These are phyloP conservation scores for Eustalomyia histrio DNA, from an alignment of 2,888 invertebrate genomes.

Conservation along the genomic window DNA sequence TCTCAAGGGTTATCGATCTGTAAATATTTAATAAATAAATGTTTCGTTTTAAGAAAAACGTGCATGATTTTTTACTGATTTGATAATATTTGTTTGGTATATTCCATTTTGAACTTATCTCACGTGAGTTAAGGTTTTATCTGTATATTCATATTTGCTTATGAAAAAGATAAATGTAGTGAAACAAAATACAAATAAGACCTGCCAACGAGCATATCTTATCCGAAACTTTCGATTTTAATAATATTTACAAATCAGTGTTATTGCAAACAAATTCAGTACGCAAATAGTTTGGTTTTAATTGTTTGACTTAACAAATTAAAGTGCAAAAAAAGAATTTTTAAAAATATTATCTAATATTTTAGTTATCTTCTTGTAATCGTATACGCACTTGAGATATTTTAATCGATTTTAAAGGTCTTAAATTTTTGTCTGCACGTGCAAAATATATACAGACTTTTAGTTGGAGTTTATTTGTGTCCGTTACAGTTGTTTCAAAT, in stretches of 20 bases:
- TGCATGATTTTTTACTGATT: conserved; percentile 55
- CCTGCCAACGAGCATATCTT: conserved; percentile 46
- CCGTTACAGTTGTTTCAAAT: too few relatives aligned
- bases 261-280: conserved; percentile 28
- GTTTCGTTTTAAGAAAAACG: conserved; percentile 48
- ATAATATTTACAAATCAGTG: conserved; percentile 48
- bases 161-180: conserved; percentile 23
- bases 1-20: conserved; percentile 54
- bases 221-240: conserved; percentile 60
- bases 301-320: too few relatives aligned
- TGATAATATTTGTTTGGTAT: conserved; percentile 40
- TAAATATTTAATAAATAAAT: conserved; percentile 39
- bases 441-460: too few relatives aligned
- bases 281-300: neutral
- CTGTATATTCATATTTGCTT: conserved; percentile 55
- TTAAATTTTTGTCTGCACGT: too few relatives aligned
- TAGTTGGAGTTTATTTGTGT: too few relatives aligned
- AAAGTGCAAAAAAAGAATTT: too few relatives aligned
- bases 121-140: conserved; percentile 64
- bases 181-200: conserved; percentile 13
- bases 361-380: too few relatives aligned
- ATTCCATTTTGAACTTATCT: conserved; percentile 53
- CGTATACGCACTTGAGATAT: too few relatives aligned
- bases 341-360: too few relatives aligned
- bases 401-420: too few relatives aligned